A percentile compares a stretch with the other conserved stretches of the same genome.
Evolutionary conservation across 2,797 vertebrate species (phyloP).

Genomic region (Eulemur albifrons): DNA sequence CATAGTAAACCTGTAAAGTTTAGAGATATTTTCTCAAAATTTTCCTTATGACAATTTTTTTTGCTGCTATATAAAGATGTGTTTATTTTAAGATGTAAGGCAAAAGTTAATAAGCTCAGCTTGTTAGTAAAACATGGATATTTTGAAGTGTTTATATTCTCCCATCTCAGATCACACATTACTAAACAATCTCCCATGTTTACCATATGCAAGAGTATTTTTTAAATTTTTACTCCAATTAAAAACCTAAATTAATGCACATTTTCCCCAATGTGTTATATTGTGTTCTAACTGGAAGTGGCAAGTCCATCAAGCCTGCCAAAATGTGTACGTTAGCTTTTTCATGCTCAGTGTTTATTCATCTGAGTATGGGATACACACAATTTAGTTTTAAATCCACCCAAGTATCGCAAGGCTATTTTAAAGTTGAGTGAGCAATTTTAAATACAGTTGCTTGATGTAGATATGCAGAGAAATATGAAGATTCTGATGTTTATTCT

Average conservation of each 20-base stretch:
- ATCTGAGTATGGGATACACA: not conserved
- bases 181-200: not conserved
- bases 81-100: not conserved
- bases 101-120: not conserved
- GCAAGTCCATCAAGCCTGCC: not conserved
- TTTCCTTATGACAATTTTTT: not conserved
- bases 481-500: conserved; percentile 79
- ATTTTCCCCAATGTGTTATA: not conserved
- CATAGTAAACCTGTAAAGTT: not conserved
- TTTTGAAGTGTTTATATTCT: not conserved
- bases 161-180: not conserved
- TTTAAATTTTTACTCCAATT: not conserved
- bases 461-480: conserved; percentile 31
- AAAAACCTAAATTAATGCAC: not conserved
- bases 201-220: not conserved
- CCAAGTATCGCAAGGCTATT: not conserved
- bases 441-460: not conserved
- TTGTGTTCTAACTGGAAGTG: not conserved
- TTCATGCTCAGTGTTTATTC: not conserved
- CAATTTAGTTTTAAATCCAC: conserved; percentile 2
- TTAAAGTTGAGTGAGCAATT: not conserved
- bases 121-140: not conserved
- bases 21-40: not conserved
- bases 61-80: not conserved
- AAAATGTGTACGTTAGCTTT: not conserved